Conservation (phyloP, 2,113 vertebrate genomes). For the Kryptolebias marmoratus region DNA sequence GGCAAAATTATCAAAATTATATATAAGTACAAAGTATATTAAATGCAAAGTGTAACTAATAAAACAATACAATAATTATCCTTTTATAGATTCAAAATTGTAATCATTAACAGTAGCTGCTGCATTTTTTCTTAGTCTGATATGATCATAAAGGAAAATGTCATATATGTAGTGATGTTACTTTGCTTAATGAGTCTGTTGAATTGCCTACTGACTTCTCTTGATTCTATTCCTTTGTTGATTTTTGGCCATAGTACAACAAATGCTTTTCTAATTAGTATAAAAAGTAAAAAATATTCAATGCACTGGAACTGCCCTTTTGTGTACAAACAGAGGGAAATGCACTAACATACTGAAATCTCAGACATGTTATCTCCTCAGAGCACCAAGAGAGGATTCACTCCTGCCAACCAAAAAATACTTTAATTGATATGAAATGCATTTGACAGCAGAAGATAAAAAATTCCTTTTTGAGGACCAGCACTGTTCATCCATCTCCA, state of each 20-base stretch:
- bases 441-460: too few species aligned
- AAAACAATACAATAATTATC: too few species aligned
- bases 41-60: too few species aligned
- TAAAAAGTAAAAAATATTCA: neutral
- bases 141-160: neutral
- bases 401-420: too few species aligned
- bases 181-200: neutral
- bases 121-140: neutral
- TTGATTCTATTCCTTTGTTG: neutral
- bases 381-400: too few species aligned
- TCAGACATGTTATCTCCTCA: too few species aligned
- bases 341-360: too few species aligned
- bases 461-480: too few species aligned
- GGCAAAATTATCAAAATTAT: too few species aligned
- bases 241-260: neutral
- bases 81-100: neutral
- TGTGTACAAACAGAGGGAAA: neutral
- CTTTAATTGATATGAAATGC: too few species aligned
- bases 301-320: neutral
- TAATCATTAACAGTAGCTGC: neutral
- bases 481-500: too few species aligned
- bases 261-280: neutral
- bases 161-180: neutral
- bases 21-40: too few species aligned
- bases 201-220: neutral